Evolutionary conservation across 2,888 invertebrate species (phyloP).

Genomic region (Automeris io): DNA sequence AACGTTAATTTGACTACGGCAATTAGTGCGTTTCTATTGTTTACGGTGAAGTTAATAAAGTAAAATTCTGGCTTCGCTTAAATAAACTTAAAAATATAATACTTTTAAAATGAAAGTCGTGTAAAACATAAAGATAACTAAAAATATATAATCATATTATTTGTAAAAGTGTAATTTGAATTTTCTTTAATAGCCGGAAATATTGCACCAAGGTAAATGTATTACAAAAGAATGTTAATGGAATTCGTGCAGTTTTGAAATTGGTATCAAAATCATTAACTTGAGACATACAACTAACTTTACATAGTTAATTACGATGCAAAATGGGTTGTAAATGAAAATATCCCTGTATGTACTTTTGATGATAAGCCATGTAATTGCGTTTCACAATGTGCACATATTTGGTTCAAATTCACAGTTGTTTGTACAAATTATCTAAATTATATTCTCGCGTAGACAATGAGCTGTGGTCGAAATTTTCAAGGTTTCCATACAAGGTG

Average conservation of each 20-base stretch:
- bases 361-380: neutral
- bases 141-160: too few relatives aligned
- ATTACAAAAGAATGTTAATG: constrained; percentile 10
- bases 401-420: constrained; percentile 5
- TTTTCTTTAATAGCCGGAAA: neutral
- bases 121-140: too few relatives aligned
- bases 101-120: too few relatives aligned
- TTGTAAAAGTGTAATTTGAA: too few relatives aligned
- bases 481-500: constrained; percentile 45
- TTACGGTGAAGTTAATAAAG: too few relatives aligned
- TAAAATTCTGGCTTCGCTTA: too few relatives aligned
- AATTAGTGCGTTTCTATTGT: too few relatives aligned
- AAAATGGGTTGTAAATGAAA: neutral
- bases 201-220: neutral
- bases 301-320: neutral
- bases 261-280: neutral
- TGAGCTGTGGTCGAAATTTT: constrained; percentile 12
- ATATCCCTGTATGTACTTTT: neutral
- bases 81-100: too few relatives aligned
- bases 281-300: neutral
- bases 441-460: constrained; percentile 6
- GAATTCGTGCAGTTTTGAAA: constrained; percentile 3
- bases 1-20: too few relatives aligned
- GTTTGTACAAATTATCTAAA: constrained; percentile 6
- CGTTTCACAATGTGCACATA: neutral